phyloP scores from a whole-genome alignment of 2,888 invertebrate species.

The Machimus atricapillus region DNA sequence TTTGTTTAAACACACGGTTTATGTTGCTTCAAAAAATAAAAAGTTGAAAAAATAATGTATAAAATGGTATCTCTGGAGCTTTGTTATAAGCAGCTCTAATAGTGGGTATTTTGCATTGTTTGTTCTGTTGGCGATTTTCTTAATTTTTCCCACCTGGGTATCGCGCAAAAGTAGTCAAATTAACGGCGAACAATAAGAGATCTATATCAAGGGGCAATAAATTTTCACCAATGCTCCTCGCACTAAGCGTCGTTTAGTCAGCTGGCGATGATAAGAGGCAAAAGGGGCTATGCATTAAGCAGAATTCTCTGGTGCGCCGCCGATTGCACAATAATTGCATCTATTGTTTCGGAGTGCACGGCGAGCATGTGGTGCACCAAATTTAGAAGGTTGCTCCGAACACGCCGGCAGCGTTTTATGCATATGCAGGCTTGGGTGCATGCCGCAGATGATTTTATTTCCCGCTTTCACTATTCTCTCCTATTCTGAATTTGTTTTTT shows the following conservation, averaged over 20 bases:
- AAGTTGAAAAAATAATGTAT: not conserved
- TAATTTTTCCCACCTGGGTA: not conserved
- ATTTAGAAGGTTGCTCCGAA: not conserved
- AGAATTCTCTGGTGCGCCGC: not conserved
- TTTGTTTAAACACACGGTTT: not conserved
- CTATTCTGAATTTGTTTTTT: constrained; percentile 10
- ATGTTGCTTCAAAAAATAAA: not conserved
- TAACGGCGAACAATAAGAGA: constrained; percentile 22
- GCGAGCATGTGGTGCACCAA: constrained; percentile 19
- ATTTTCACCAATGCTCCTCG: constrained; percentile 19
- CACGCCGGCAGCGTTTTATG: not conserved
- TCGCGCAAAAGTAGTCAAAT: constrained; percentile 21
- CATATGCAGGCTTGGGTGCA: not conserved
- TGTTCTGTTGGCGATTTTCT: not conserved
- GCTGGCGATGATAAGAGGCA: not conserved
- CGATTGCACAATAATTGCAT: constrained; percentile 25
- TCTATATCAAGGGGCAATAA: constrained; percentile 27
- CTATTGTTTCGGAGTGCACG: constrained; percentile 2
- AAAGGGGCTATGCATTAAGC: not conserved
- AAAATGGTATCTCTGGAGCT: not conserved
- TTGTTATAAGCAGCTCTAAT: not conserved
- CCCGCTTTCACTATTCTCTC: constrained; percentile 44
- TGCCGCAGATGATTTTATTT: constrained; percentile 40
- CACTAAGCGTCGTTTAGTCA: not conserved
- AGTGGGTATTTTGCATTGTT: not conserved